phyloP scores from a whole-genome alignment of 2,797 vertebrate species.

The Champsocephalus gunnari region DNA sequence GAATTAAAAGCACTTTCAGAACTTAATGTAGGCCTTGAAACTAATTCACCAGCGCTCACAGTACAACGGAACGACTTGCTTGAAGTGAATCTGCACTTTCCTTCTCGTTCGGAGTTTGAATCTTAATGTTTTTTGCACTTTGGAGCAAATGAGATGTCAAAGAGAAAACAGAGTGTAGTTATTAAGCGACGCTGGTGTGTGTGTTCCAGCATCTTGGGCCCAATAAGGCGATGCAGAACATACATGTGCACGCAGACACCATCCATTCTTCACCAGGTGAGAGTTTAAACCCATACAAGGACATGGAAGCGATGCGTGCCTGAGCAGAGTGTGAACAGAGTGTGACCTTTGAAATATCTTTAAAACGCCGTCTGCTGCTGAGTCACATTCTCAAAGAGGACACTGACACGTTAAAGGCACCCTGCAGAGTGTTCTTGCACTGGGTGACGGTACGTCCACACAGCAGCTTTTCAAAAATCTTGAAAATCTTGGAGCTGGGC shows the following conservation, averaged over 20 bases:
- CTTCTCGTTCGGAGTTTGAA: no score
- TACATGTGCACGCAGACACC: not conserved
- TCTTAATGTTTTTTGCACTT: no score
- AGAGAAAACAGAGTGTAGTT: not conserved
- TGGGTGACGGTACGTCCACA: no score
- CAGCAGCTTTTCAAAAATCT: no score
- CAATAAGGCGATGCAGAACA: constrained; percentile 22
- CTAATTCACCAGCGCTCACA: no score
- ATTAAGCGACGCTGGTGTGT: not conserved
- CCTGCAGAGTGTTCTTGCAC: no score
- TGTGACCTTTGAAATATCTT: constrained; percentile 15
- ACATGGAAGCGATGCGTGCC: constrained; percentile 18
- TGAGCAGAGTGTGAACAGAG: constrained; percentile 24
- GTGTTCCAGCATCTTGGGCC: not conserved
- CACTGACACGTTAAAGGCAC: not conserved
- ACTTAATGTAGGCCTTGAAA: no score
- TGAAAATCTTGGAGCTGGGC: no score
- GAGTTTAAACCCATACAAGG: constrained; percentile 44
- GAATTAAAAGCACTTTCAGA: no score
- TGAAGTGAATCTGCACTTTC: no score
- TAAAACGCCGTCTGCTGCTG: constrained; percentile 3
- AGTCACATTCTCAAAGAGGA: not conserved
- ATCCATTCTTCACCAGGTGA: constrained; percentile 19
- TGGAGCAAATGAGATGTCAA: not conserved
- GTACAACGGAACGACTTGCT: no score